Evolutionary conservation across 2,113 vertebrate species (phyloP), one percentile per base, ranked within the genome.

Genomic region (Casuarius casuarius): DNA sequence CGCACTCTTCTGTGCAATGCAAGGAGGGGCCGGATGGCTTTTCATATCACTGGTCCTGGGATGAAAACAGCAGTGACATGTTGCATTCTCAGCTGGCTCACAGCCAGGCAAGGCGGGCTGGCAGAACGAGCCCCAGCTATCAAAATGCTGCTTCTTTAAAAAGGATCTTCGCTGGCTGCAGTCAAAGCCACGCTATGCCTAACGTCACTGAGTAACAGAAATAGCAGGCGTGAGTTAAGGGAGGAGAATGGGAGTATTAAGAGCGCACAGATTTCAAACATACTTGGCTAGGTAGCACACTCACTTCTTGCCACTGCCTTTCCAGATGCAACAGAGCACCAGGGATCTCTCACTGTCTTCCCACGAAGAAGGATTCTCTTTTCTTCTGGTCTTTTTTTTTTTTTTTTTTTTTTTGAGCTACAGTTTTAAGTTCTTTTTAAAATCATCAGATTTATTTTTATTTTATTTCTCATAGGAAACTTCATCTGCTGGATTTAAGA

Each of bases 221-320:
- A 97, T 97, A 97, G 96, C 92, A 94, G 94, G 94, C 97, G 44
- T 73, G 95, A 97, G 97, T 94, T 88, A 94, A 96, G 94, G 94
- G 91, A 95, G 92, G 95, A 91, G 96, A 95, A 81, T 29, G 92
- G 10, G 95, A 95, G 96, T 74, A 94, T 75, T 78, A 92, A 92
- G 93, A 96, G 94, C 59, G 94, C 96, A 95, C 97, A 91, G 95
- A 97, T 97, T 97, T 97, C 95, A 97, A 97, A 95, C 94, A 83
- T 92, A 95, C 93, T 95, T 96, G 95, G 82, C 89, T 73, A 44
- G 95, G 90, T 61, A 89, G 90, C 76, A 5, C 11, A 2, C 76
- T 91, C 81, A 84, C 66, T 75, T 51, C 75, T 86, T 79, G 58
- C 74, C 1, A 20, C 91, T 92, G 89, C 84, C 62, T 49, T 61